These are phyloP conservation scores for Netelia virgata DNA, from an alignment of 2,888 invertebrate species.

Conservation along the genomic window DNA sequence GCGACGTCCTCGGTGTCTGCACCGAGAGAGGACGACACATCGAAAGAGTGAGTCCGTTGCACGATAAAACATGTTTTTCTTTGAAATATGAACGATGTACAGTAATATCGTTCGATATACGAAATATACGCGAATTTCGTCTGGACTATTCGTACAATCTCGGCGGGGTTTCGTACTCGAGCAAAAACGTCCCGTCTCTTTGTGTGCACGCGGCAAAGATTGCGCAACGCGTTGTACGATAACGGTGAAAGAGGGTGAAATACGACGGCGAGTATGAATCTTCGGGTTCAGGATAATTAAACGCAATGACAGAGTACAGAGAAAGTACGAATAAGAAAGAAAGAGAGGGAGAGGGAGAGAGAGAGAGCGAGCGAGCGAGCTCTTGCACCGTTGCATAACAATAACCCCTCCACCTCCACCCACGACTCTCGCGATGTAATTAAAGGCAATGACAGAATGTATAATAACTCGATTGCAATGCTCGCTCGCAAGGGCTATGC, in stretches of 20 bases:
- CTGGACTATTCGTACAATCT: neutral
- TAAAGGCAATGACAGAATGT: conserved; percentile 77
- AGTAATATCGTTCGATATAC: neutral
- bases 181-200: neutral
- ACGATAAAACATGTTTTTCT: neutral
- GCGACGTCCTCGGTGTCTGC: neutral
- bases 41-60: neutral
- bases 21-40: neutral
- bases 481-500: conserved; percentile 24
- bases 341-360: conserved; percentile 59
- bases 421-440: conserved; percentile 70
- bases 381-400: conserved; percentile 74
- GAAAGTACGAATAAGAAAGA: conserved; percentile 47
- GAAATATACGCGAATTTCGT: neutral
- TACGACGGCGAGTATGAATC: conserved; percentile 3
- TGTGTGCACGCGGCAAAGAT: neutral
- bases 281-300: conserved; percentile 43
- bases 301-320: conserved; percentile 56
- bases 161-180: neutral
- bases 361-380: conserved; percentile 59
- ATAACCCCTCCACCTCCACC: conserved; percentile 61
- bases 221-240: neutral
- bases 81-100: neutral
- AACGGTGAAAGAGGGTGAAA: neutral
- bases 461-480: conserved; percentile 61